A percentile compares a stretch with the other conserved stretches of the same genome.
These are phyloP conservation scores for Metaphire vulgaris DNA, from an alignment of 1,140 invertebrate genomes.

Conservation along the genomic window DNA sequence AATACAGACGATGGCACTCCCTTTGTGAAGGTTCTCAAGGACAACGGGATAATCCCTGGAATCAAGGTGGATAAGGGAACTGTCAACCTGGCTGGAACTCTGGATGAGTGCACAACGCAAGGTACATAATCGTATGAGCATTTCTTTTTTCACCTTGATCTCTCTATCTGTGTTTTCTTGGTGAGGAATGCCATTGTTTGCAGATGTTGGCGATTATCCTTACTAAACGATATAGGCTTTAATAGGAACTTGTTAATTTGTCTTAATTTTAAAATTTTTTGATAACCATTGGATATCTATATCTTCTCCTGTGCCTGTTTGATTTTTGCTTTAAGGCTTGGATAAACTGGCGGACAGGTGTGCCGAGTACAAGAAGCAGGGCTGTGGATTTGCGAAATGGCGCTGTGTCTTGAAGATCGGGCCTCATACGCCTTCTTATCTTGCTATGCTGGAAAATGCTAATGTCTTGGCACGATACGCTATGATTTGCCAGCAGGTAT, in stretches of 20 bases:
- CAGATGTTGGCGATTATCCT: not conserved
- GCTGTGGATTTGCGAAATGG: constrained; percentile 98
- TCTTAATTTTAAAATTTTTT: not conserved
- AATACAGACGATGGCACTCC: constrained; percentile 56
- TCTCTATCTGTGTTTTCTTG: not conserved
- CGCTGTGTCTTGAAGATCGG: constrained; percentile 91
- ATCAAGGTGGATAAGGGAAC: constrained; percentile 58
- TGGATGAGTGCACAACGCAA: constrained; percentile 92
- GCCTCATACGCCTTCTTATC: constrained; percentile 78
- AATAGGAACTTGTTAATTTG: no score
- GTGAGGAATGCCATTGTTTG: not conserved
- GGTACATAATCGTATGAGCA: constrained; percentile 45
- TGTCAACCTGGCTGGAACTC: constrained; percentile 63
- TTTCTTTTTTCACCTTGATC: not conserved
- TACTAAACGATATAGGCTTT: not conserved
- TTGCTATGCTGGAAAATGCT: constrained; percentile 85
- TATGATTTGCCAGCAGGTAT: constrained; percentile 80
- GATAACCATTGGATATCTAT: not conserved
- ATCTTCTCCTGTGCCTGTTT: not conserved
- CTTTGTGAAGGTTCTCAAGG: constrained; percentile 52
- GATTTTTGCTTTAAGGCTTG: constrained; percentile 58
- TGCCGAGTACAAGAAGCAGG: constrained; percentile 96
- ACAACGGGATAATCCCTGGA: constrained; percentile 55
- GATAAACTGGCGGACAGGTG: constrained; percentile 89
- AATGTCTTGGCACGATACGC: constrained; percentile 94